Conservation (phyloP, 2,797 vertebrate genomes). For the Sphenodon punctatus region DNA sequence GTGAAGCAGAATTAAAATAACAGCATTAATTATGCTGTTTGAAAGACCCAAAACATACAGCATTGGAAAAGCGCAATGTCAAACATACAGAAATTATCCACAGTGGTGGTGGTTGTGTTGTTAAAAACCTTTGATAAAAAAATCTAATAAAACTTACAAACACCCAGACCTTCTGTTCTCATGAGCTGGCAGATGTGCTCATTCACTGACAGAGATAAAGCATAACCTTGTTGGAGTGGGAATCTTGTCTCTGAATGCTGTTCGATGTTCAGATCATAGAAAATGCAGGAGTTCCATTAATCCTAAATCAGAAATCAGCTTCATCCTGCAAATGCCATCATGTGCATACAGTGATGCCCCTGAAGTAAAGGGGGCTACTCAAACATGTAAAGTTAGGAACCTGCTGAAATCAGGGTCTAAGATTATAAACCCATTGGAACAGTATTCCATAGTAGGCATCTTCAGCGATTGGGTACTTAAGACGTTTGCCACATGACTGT, state of each 20-base stretch:
- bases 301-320: neutral
- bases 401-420: neutral
- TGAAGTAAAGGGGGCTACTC: neutral
- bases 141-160: neutral
- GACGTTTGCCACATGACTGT: too few species aligned
- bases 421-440: neutral
- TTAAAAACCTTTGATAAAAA: constrained; percentile 15
- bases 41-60: neutral
- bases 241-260: constrained; percentile 1
- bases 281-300: neutral
- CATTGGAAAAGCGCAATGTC: neutral
- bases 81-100: neutral
- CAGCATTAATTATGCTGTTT: neutral
- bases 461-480: too few species aligned
- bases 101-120: neutral
- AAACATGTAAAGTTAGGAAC: neutral
- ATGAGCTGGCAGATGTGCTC: neutral
- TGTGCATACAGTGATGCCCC: neutral
- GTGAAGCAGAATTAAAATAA: constrained; percentile 16
- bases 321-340: too few species aligned
- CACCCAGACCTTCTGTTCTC: neutral
- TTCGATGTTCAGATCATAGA: neutral
- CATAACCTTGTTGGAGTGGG: neutral
- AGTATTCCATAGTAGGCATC: neutral
- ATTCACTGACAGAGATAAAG: constrained; percentile 2